A percentile compares a stretch with the other conserved stretches of the same genome.
phyloP scores from a whole-genome alignment of 2,113 vertebrate genomes.

The Fukomys damarensis region DNA sequence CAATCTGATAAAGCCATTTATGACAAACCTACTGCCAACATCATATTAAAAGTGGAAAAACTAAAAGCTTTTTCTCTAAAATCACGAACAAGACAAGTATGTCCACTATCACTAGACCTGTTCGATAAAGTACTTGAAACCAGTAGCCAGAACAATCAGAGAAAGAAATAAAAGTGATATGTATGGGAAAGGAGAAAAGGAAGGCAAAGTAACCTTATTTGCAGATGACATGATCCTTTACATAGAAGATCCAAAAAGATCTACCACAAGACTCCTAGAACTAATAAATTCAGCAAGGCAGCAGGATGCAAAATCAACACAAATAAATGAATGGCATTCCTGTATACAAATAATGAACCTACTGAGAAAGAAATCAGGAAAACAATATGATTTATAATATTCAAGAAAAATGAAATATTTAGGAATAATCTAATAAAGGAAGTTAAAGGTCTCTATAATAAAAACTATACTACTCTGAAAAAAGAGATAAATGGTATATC shows the following conservation, averaged over 20 bases:
- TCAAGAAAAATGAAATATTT: neutral
- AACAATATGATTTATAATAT: neutral
- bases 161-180: neutral
- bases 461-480: neutral
- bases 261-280: too few relatives aligned
- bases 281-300: too few relatives aligned
- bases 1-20: neutral
- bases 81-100: neutral
- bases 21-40: neutral
- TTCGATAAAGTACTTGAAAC: neutral
- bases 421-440: neutral
- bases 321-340: too few relatives aligned
- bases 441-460: neutral
- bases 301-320: too few relatives aligned
- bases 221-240: too few relatives aligned
- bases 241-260: too few relatives aligned
- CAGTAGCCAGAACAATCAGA: neutral
- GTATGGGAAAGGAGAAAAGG: neutral
- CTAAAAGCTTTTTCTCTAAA: neutral
- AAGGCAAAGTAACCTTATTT: too few relatives aligned
- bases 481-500: neutral
- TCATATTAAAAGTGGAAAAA: neutral
- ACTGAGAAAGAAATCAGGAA: neutral
- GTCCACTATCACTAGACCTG: neutral
- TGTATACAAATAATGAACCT: too few relatives aligned